Percentiles rank a stretch among this genome's conserved stretches.
Conservation (phyloP, 2,888 invertebrate species). For the Steromphala cineraria region DNA sequence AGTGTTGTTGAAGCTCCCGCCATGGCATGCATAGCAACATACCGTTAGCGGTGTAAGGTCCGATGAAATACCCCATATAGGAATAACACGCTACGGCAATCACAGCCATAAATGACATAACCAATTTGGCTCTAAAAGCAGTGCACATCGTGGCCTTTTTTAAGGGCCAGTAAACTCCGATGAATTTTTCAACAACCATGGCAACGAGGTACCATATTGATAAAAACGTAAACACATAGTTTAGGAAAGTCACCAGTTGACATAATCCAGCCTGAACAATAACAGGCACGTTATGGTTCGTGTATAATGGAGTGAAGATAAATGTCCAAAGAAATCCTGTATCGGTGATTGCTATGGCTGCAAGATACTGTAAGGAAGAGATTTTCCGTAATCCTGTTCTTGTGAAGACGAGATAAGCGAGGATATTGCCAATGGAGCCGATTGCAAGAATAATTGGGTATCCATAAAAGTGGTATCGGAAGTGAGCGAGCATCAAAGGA, state of each 20-base stretch:
- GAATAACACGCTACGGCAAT: constrained; percentile 61
- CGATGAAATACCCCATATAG: constrained; percentile 63
- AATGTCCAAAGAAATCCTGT: constrained; percentile 83
- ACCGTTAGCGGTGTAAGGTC: constrained; percentile 28
- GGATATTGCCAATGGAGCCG: constrained; percentile 86
- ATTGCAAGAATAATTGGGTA: constrained; percentile 83
- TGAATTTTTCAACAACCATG: constrained; percentile 60
- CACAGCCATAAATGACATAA: constrained; percentile 58
- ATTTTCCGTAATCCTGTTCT: constrained; percentile 83
- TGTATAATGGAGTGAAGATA: constrained; percentile 70
- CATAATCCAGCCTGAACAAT: constrained; percentile 79
- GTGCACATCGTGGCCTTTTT: constrained; percentile 65
- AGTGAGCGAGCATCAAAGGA: not conserved
- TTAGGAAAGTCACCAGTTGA: constrained; percentile 84
- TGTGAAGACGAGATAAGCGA: constrained; percentile 86
- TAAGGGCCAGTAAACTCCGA: constrained; percentile 59
- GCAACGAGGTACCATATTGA: constrained; percentile 63
- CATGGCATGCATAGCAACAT: constrained; percentile 30
- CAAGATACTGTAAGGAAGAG: constrained; percentile 87
- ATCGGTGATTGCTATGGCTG: constrained; percentile 86
- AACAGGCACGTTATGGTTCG: constrained; percentile 36
- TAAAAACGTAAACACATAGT: constrained; percentile 70
- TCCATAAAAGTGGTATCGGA: constrained; percentile 78
- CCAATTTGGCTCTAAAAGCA: constrained; percentile 65
- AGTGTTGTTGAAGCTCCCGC: constrained; percentile 34